Base-by-base conservation (phyloP, 2,113 vertebrate genomes). In the Etia nguti region DNA sequence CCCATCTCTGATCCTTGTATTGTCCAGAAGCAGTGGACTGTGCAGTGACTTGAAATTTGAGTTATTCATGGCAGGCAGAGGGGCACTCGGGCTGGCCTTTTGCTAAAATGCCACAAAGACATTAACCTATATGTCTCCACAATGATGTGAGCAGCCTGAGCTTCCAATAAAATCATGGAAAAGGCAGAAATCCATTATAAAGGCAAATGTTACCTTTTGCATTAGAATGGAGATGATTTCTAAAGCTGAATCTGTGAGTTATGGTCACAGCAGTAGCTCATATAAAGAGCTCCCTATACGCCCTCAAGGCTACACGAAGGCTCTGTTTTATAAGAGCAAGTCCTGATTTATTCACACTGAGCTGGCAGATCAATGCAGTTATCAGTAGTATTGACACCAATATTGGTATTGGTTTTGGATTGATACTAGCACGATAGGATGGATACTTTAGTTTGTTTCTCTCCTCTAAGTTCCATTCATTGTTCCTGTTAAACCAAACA, bases 191-290 rank as follows among this genome's bases (percentile, higher is more conserved):
- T 91, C 92, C 89, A 94, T 96, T 96, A 93, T 86, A 94, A 95
- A 95, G 92, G 94, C 93, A 97, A 97, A 96, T 97, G 96, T 97
- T 97, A 96, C 95, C 93, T 96, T 96, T 97, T 96, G 95, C 94
- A 96, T 96, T 90, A 92, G 91, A 94, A 96, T 95, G 88, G 88
- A 86, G 90, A 87, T 81, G 91, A 92, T 83, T 41, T 81, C 31
- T 89, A 34, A 83, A 87, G 81, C 79, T 60, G 55, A 85, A 90
- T 83, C 84, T 86, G 89, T 94, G 92, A 95, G 79, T 92, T 92
- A 91, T 82, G 88, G 85, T 82, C 24, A 24, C 77, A 88, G 80
- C 75, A 88, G 60, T 83, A 83, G 89, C 83, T 86, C 82, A 22
- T 79, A 59, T 62, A 80, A 68, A 93, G 81, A 79, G 85, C 85